Base-by-base conservation (phyloP, 2,797 vertebrate species). In the Sardinella longiceps region DNA sequence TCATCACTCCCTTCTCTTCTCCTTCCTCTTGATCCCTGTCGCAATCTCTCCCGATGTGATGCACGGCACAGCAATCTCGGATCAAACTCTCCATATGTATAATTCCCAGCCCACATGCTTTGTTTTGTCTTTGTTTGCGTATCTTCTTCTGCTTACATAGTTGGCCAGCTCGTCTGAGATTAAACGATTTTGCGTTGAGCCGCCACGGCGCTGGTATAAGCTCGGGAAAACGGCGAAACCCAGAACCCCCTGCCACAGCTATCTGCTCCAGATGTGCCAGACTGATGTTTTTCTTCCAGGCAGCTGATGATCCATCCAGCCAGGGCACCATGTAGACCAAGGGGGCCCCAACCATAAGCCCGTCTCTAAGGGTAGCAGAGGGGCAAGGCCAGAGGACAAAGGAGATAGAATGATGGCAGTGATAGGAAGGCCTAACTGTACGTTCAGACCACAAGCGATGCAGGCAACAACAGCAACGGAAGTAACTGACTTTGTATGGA, bases 1-100 rank as follows among this genome's bases (percentile, higher is more conserved):
- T 70, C 63, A 30, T 70, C 23, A 4, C 63, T 10, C 11, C 28
- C 11, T n/a, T 33, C 15, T 85, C 80, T 87, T 89, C 88, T n/a
- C n/a, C 83, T 37, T 2, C 6, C 18, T 46, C 51, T 20, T 5
- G 30, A 15, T 70, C 30, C 15, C 30, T 39, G 33, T 10, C 37
- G 7, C 37, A 7, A 18, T 39, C 33, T 39, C 18, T 39, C 37
- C 20, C 37, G 5, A 77, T 43, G 33, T 23, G 70, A 77, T 43
- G 70, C 15, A 10, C 18, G 20, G 18, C n/a, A n/a, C n/a, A n/a
- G n/a, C n/a, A 77, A 23, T 77, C 18, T 9, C 1, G 37, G 70
- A 77, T 77, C 37, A 23, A 23, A 37, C 18, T 33, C 23, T 77
- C 33, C 70, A 33, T 77, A 74, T 39, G 66, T 74, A 14, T 39